Base-by-base conservation (phyloP, 2,888 invertebrate species). In the Cryptosula pallasiana region DNA sequence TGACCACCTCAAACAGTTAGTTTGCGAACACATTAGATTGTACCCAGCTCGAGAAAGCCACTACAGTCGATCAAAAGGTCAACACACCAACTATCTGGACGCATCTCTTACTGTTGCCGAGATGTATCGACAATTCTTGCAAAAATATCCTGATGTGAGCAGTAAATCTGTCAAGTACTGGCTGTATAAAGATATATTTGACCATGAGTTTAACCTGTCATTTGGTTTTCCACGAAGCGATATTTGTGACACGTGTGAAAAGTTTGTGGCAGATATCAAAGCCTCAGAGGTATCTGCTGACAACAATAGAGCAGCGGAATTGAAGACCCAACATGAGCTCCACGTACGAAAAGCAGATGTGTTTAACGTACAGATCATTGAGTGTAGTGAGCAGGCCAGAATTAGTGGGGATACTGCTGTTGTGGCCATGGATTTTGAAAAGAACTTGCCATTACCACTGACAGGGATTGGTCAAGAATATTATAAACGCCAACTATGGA, bases 361-460 rank as follows among this genome's bases (percentile, higher is more conserved):
- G 9, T 45, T 45, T 20, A 45, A 9, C 20, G 20, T 20, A 9
- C 45, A 45, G 45, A 45, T 45, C 20, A 9, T 13, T 13, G 45
- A 45, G 20, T 13, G 20, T 13, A 45, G 9, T 45, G 45, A n/a
- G n/a, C n/a, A n/a, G n/a, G 45, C 45, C 5, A n/a, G n/a, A n/a
- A n/a, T n/a, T n/a, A n/a, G n/a, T n/a, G n/a, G n/a, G n/a, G n/a
- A n/a, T n/a, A n/a, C n/a, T n/a, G n/a, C n/a, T n/a, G n/a, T n/a
- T n/a, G n/a, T n/a, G n/a, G n/a, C n/a, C 45, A 57, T 57, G 57
- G 57, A 57, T 25, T 57, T n/a, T 57, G 57, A 57, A 5, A 57
- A 57, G 25, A 57, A 57, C 57, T 23, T 16, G n/a, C 57, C 25
- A 16, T 23, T 57, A 16, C 57, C 57, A 5, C 25, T 57, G 25